Evolutionary conservation across 2,797 vertebrate species (phyloP), one percentile per base, ranked within the genome.

Genomic region (Xenopus petersii): DNA sequence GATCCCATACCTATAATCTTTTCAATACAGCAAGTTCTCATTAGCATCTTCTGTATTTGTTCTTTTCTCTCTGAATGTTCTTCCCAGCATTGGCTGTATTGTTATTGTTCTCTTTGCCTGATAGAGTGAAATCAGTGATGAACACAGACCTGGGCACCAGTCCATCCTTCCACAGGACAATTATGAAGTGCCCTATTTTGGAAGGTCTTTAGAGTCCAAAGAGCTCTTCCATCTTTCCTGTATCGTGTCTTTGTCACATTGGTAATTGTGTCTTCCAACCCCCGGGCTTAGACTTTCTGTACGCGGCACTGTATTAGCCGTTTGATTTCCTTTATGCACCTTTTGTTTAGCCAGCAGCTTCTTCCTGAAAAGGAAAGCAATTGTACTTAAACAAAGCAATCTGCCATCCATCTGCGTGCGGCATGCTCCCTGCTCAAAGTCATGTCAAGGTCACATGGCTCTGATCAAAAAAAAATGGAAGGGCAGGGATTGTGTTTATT

Each of bases 361-460:
- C 76, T 64, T 79, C 67, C 67, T 79, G 71, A 70, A 79, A 79
- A 74, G 17, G 56, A 79, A 79, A 74, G 76, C 67, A 79, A 79
- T 79, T 74, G 76, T 79, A 79, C 71, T 79, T 79, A 79, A 79
- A 79, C 76, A 79, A 79, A 79, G 76, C 76, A 79, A 79, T 79
- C 76, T 79, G 62, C 76, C 76, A 74, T 79, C 76, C 65, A 74
- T 79, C 76, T 79, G 76, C 55, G 76, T 79, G 61, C 71, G 10
- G 55, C 71, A 60, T 15, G 55, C 71, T 70, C 56, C 8, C 7
- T 60, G 61, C 71, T 79, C 76, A 79, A 79, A 74, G 76, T 79
- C 56, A n/a, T 79, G 71, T 74, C 76, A 79, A 79, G 76, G 76
- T 79, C 71, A 64, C 71, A 60, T 66, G 64, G 65, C 56, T 69